Evolutionary conservation across 2,888 invertebrate genomes (phyloP).

Genomic region (Troides oblongomaculatus): DNA sequence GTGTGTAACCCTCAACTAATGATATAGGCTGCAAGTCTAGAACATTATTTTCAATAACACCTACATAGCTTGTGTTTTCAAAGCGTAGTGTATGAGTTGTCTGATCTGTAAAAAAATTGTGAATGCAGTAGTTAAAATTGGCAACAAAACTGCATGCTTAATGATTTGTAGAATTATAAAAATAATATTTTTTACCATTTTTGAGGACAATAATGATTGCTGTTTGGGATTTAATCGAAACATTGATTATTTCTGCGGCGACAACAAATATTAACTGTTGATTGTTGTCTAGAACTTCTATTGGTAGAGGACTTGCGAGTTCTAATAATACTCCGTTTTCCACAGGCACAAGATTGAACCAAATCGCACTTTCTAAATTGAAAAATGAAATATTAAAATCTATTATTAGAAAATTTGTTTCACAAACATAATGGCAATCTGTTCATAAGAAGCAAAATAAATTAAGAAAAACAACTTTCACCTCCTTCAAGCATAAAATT

Average conservation of each 20-base stretch:
- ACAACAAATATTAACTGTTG: conserved; percentile 25
- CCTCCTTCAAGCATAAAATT: conserved; percentile 43
- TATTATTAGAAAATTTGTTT: background rate
- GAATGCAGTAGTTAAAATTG: background rate
- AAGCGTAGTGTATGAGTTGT: conserved; percentile 39
- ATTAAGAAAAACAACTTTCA: conserved; percentile 32
- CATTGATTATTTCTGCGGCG: conserved; percentile 28
- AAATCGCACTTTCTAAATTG: conserved; percentile 16
- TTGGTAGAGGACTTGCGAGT: conserved; percentile 10
- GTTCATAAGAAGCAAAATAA: background rate
- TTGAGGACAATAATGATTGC: conserved; percentile 8
- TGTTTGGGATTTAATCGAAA: conserved; percentile 21
- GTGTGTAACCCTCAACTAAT: conserved; percentile 40
- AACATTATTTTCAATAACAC: conserved; percentile 36
- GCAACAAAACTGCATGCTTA: background rate
- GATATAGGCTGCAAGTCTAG: conserved; percentile 39
- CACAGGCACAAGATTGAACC: conserved; percentile 13
- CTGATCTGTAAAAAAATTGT: conserved; percentile 34
- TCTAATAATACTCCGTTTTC: conserved; percentile 4
- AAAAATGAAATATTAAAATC: background rate
- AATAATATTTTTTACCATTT: conserved; percentile 6
- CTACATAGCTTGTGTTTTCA: conserved; percentile 40
- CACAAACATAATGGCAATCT: background rate
- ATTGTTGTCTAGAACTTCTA: conserved; percentile 14
- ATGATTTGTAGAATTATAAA: background rate